Evolutionary conservation across 2,888 invertebrate species (phyloP), one percentile per base, ranked within the genome.

Genomic region (Tetranychus piercei): DNA sequence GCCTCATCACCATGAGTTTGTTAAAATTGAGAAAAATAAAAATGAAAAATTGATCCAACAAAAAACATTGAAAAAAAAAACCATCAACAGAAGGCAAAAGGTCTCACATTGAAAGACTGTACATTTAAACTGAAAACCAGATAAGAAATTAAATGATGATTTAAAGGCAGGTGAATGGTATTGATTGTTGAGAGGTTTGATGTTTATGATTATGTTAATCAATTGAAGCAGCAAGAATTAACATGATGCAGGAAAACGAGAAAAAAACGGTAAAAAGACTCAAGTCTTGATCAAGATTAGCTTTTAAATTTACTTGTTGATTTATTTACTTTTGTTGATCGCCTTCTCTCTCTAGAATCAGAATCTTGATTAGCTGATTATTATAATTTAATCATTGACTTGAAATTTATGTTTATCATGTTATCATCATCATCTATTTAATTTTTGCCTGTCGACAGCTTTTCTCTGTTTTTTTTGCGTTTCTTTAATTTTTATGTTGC

Each of bases 281-380:
- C 15, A 15, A 55, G 55, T 15, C 55, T 55, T 55, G 55, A 55
- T 55, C 55, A 55, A 15, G 55, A 55, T 55, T 55, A 55, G 15
- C 55, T 55, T 55, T 55, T 55, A 55, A 55, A 55, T 55, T 55
- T 55, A 55, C 55, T 55, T 55, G 55, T 55, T 55, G 55, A 55
- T 55, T 55, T 55, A 55, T 55, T 55, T 55, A 9, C 9, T 15
- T 55, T 15, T 15, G 55, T 15, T 55, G 9, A 55, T 34, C 9
- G 55, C 3, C 55, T 55, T 15, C 55, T 15, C 15, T n/a, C n/a
- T n/a, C n/a, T n/a, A n/a, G n/a, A n/a, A n/a, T n/a, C 55, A 55
- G 9, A 15, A 55, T 55, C 15, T 15, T 55, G 15, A 55, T 55
- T 55, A 15, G 15, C 9, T 55, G 11, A 55, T 55, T 15, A 55